These are phyloP conservation scores for Anabacerthia variegaticeps DNA, from an alignment of 2,797 vertebrate species.

Conservation along the genomic window DNA sequence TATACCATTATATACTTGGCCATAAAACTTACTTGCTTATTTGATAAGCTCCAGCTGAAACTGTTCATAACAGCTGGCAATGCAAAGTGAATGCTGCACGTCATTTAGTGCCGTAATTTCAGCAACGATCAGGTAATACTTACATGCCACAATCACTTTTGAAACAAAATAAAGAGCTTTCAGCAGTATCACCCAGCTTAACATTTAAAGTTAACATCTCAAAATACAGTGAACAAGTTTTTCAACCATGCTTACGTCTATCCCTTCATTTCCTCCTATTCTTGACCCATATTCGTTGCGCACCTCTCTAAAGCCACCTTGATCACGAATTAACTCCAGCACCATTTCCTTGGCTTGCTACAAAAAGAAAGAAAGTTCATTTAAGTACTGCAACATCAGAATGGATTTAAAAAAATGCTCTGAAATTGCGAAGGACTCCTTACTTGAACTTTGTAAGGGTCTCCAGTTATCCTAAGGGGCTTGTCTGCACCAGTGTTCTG, in stretches of 20 bases:
- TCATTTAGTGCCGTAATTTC: background rate
- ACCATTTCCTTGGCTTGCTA: constrained; percentile 99
- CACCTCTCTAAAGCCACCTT: constrained; percentile 95
- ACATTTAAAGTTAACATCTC: constrained; percentile 16
- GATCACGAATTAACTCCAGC: constrained; percentile 98
- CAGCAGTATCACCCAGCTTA: background rate
- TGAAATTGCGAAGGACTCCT: constrained; percentile 1
- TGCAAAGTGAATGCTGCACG: background rate
- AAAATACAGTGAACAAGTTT: constrained; percentile 56
- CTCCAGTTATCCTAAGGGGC: constrained; percentile 96
- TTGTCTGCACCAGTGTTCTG: constrained; percentile 99
- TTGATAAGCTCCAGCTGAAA: background rate
- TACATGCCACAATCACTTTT: background rate
- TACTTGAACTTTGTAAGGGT: constrained; percentile 99
- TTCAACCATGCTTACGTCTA: constrained; percentile 85
- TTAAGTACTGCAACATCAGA: background rate
- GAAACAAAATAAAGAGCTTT: background rate
- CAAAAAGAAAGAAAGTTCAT: background rate
- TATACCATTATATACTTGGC: background rate
- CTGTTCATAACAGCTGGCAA: background rate
- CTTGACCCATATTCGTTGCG: constrained; percentile 96
- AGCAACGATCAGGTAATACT: background rate
- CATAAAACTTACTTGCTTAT: background rate
- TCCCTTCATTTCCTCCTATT: constrained; percentile 88
- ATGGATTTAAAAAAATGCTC: background rate